Base-by-base conservation (phyloP, 2,113 vertebrate genomes). In the Seriola dumerili region DNA sequence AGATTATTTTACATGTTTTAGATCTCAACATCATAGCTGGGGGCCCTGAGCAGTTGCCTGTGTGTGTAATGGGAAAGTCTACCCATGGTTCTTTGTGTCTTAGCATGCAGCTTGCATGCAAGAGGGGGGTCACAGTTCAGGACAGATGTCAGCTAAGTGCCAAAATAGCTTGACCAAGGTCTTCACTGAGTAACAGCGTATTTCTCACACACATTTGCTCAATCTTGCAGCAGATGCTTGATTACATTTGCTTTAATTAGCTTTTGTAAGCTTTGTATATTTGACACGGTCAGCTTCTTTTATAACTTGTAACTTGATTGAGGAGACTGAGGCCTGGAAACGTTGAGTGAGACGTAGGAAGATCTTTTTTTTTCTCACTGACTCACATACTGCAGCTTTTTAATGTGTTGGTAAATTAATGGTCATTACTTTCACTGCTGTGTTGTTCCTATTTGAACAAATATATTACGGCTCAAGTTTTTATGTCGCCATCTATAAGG, bases 51-150 rank as follows among this genome's bases (percentile, higher is more conserved):
- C 44, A 48, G 44, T 40, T 40, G 6, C 40, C 40, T 40, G 7
- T 9, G 2, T 48, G 12, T 48, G 13, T 6, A 36, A 36, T 36
- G 34, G 34, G 4, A 36, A 36, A 36, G 5, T 21, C 50, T 54
- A 16, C 16, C 16, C 46, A 16, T 48, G 46, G 4, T 34, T 66
- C 66, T 38, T 67, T 69, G 16, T 21, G 25, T 57, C 57, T 74
- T 19, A 12, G 54, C n/a, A 25, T 11, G 54, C 3, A 25, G 54
- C n/a, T 72, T 58, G 23, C 23, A 23, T 23, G 23, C 23, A 52
- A 13, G 10, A 44, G 19, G 17, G 80, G n/a, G 80, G n/a, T 80
- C 68, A 83, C 58, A 77, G 63, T 44, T 32, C 14, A 80, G 29
- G 9, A 63, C 58, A 55, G 36, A 69, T 48, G 77, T 61, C 64